Base-by-base conservation (phyloP, 2,797 vertebrate species). In the Poecilia picta region DNA sequence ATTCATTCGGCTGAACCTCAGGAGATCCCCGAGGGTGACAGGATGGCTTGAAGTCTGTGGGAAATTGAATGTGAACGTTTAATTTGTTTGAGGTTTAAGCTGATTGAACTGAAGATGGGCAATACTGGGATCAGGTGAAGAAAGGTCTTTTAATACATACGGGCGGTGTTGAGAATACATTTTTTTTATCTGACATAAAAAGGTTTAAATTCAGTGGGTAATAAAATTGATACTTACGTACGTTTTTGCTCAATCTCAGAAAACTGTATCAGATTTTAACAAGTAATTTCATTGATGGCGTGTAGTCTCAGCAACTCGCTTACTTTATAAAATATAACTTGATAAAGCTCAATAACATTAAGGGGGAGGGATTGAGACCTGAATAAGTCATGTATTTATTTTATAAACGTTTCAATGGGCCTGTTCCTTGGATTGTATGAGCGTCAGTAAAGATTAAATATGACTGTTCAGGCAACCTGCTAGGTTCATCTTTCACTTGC, bases 1-100 rank as follows among this genome's bases (percentile, higher is more conserved):
- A 94, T 92, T 89, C 93, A 88, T 90, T 90, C 90, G 89, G 73
- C 66, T 85, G 90, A 91, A 87, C 72, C 87, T 81, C 81, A 71
- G 73, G 82, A 87, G 80, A 91, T 83, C 82, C 90, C 81, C 41
- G 31, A 83, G 89, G 90, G 72, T 33, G 64, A 77, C 81, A 78
- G 79, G 80, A 88, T 75, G 78, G 83, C 66, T 81, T 80, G 78
- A 77, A 53, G 76, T 78, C 81, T 85, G 82, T 71, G 78, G 83
- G 77, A 78, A 78, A 88, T 82, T 79, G 77, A 82, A 86, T 74
- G 73, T 80, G 64, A 59, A 72, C 46, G 75, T 86, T 82, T 88
- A 78, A 86, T 87, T 74, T 78, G 81, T 79, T 83, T 77, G 73
- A 74, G 74, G 82, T 82, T 79, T 57, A 80, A 74, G 73, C 75